A percentile compares a stretch with the other conserved stretches of the same genome.
phyloP scores from a whole-genome alignment of 2,888 invertebrate genomes.

The Lycophotia porphyrea region DNA sequence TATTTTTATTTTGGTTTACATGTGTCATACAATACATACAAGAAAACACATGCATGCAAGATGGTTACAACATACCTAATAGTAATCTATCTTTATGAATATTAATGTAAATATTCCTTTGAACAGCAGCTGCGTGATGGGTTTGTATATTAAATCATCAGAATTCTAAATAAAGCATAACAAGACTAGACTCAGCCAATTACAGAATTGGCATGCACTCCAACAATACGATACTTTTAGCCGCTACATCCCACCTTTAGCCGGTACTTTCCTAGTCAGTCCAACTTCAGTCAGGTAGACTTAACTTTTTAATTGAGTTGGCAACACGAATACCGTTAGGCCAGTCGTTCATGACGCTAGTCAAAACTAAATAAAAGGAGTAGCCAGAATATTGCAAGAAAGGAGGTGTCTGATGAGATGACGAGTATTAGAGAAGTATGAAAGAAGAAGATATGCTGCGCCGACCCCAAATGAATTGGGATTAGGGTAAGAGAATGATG shows the following conservation, averaged over 20 bases:
- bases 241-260: conserved; percentile 13
- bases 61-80: too few relatives aligned
- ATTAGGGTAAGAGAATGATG: too few relatives aligned
- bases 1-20: too few relatives aligned
- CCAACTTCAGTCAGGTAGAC: conserved; percentile 53
- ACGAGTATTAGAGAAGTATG: too few relatives aligned
- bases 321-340: conserved; percentile 64
- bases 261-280: conserved; percentile 28
- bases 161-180: background rate
- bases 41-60: too few relatives aligned
- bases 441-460: too few relatives aligned
- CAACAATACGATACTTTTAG: conserved; percentile 23
- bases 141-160: background rate
- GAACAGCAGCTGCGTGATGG: background rate
- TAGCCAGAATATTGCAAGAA: background rate
- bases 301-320: conserved; percentile 77
- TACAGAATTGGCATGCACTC: conserved; percentile 26
- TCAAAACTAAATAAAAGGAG: background rate
- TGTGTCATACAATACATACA: too few relatives aligned
- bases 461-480: too few relatives aligned
- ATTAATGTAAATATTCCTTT: background rate
- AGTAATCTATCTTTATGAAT: background rate
- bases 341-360: background rate
- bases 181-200: background rate
- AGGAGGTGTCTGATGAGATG: too few relatives aligned